Evolutionary conservation across 2,797 vertebrate genomes (phyloP), one percentile per base, ranked within the genome.

Genomic region (Periparus ater): DNA sequence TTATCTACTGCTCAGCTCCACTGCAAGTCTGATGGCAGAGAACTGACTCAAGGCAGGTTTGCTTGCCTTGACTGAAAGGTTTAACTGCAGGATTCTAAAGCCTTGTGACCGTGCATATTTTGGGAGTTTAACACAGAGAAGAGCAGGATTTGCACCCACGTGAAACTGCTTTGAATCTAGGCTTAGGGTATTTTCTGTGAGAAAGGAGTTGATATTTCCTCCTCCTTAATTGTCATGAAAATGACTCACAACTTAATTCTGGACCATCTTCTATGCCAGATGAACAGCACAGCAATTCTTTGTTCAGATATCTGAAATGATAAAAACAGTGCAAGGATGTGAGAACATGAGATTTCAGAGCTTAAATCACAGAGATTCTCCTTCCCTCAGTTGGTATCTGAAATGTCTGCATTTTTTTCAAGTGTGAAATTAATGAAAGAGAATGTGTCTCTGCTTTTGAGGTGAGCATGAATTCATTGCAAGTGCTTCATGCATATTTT

Each of bases 181-280:
- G 73, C 66, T 88, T 68, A 73, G 50, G 71, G 53, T 40, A 40
- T 38, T 89, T 50, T 68, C 60, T 79, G 44, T 73, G 60, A 79
- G 60, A 88, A 84, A 81, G 73, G 63, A 80, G 53, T 57, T 91
- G 81, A 29, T 53, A 86, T 82, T 94, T 94, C 63, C 40, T 88
- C 36, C 83, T 79, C 66, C 68, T 58, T 90, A 63, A 75, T 47
- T 91, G 74, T 84, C 32, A 50, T 57, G 79, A 96, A 89, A 91
- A 93, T 70, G 62, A 93, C 32, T 84, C 82, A 91, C 48, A 71
- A 45, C 72, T 95, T 91, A 80, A 81, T 84, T 88, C 55, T 78
- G 55, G 62, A 65, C 70, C 34, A 50, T 89, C 72, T 95, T 91
- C 76, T 78, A 12, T 60, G 79, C 60, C 51, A 60, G 63, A 53